Percentiles rank a stretch among this genome's conserved stretches.
Conservation (phyloP, 1,140 invertebrate species). For the Helicoverpa armigera region DNA sequence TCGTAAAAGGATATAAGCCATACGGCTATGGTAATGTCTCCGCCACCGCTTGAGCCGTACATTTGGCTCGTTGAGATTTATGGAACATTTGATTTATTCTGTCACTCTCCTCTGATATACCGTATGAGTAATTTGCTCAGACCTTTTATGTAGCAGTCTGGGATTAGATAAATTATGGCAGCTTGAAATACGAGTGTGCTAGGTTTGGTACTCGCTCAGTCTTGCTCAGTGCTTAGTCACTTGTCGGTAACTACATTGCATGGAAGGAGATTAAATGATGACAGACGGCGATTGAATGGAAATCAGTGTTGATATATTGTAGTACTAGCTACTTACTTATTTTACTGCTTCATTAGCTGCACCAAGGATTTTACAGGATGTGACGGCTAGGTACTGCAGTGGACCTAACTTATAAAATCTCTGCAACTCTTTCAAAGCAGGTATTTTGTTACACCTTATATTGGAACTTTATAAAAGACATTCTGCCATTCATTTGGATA, state of each 20-base stretch:
- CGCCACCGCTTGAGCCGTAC: not conserved
- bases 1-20: not conserved
- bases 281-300: not conserved
- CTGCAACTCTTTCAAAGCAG: no score
- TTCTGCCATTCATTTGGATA: not conserved
- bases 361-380: slow-evolving; percentile 1
- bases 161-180: slow-evolving; percentile 31
- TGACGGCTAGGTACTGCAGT: not conserved
- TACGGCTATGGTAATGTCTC: not conserved
- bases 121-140: slow-evolving; percentile 29
- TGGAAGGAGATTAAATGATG: not conserved
- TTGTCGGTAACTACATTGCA: not conserved
- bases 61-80: slow-evolving; percentile 17
- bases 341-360: not conserved
- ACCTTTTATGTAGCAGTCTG: slow-evolving; percentile 15
- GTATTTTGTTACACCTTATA: no score
- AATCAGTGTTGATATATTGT: not conserved
- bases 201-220: not conserved
- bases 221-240: slow-evolving; percentile 1
- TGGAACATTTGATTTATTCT: slow-evolving; percentile 30
- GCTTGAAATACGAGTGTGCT: slow-evolving; percentile 27
- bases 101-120: slow-evolving; percentile 15
- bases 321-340: not conserved
- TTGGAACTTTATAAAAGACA: no score
- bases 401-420: no score